Evolutionary conservation across 2,888 invertebrate species (phyloP).

Genomic region (Drosophila robusta): DNA sequence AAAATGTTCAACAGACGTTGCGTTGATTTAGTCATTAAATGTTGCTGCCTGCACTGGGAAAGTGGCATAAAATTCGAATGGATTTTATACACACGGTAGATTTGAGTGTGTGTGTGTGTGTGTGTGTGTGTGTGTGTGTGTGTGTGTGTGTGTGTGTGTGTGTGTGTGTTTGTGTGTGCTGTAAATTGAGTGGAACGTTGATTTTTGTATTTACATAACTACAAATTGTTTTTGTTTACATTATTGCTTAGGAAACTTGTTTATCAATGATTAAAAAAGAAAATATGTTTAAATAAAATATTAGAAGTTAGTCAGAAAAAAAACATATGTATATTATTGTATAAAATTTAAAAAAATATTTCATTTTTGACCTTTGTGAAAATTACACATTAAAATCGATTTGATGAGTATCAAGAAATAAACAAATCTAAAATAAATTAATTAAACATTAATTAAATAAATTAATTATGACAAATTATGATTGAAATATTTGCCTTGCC

Average conservation of each 20-base stretch:
- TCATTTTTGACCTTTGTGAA: too few species aligned
- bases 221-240: neutral
- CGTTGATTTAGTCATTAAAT: constrained; percentile 54
- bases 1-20: constrained; percentile 52
- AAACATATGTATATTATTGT: too few species aligned
- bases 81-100: neutral
- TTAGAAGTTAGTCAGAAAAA: too few species aligned
- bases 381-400: too few species aligned
- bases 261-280: too few species aligned
- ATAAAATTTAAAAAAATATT: too few species aligned
- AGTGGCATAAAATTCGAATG: constrained; percentile 39
- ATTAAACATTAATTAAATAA: too few species aligned
- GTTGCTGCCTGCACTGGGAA: constrained; percentile 35
- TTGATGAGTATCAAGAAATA: too few species aligned
- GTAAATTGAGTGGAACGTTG: constrained; percentile 14
- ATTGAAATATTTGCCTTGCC: too few species aligned
- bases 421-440: too few species aligned
- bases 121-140: neutral
- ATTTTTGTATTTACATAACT: constrained; percentile 22
- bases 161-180: neutral
- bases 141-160: neutral
- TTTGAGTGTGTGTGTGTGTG: neutral
- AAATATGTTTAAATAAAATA: too few species aligned
- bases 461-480: too few species aligned
- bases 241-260: neutral